Conservation (phyloP, 2,888 invertebrate genomes). For the Chymomyza procnemis region DNA sequence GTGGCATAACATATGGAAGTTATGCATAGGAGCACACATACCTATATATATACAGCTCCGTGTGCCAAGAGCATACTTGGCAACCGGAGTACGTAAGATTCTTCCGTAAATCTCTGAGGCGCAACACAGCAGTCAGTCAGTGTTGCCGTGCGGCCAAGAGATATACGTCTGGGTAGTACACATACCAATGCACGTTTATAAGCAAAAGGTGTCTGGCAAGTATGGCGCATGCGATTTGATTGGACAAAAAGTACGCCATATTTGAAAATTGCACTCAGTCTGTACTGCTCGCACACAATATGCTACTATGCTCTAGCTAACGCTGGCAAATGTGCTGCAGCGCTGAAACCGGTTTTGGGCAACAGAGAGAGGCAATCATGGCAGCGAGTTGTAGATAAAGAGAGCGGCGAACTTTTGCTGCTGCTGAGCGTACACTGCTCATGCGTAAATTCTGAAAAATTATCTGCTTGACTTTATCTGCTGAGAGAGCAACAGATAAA, state of each 20-base stretch:
- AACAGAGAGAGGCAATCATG: conserved; percentile 11
- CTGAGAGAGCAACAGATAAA: neutral
- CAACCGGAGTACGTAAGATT: neutral
- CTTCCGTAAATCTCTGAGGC: conserved; percentile 49
- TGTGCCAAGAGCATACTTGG: conserved; percentile 21
- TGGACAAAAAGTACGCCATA: conserved; percentile 78
- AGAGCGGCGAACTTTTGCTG: neutral
- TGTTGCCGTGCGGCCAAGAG: conserved; percentile 60
- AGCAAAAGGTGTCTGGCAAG: conserved; percentile 50
- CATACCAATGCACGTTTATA: conserved; percentile 29
- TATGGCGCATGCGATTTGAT: conserved; percentile 78
- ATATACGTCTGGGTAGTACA: conserved; percentile 28
- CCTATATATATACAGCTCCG: conserved; percentile 49
- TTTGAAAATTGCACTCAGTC: conserved; percentile 75
- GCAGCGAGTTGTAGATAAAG: conserved; percentile 10
- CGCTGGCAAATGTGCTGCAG: conserved; percentile 23
- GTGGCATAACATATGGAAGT: conserved; percentile 66
- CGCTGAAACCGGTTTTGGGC: conserved; percentile 58
- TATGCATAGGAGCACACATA: conserved; percentile 65
- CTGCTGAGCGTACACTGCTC: neutral
- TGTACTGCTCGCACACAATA: conserved; percentile 53
- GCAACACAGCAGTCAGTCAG: conserved; percentile 33
- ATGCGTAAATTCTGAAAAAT: neutral
- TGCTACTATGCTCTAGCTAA: conserved; percentile 39
- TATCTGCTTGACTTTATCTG: neutral